Base-by-base conservation (phyloP, 2,888 invertebrate species). In the Ormyrus rosae region DNA sequence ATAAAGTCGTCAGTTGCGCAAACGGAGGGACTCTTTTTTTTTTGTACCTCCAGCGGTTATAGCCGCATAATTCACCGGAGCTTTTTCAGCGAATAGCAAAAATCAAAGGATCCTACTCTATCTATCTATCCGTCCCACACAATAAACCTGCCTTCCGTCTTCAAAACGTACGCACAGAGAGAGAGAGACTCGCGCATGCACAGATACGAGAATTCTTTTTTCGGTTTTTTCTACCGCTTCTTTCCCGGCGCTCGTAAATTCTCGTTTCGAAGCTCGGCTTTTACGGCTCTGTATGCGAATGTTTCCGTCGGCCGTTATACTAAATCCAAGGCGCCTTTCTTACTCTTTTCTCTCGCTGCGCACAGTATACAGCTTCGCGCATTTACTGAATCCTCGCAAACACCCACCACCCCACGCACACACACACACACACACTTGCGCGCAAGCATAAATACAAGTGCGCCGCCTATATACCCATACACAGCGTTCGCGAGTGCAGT, bases 241-340 rank as follows among this genome's bases (percentile, higher is more conserved):
- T 10, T 5, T 2, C 48, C n/a, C 50, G 9, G 9, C 19, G 60
- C 58, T 75, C 60, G 58, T 60, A 67, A 60, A 60, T 60, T 50
- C 19, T 50, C 51, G 60, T 60, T 50, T 75, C 9, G 46, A 74
- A 74, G 50, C 48, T 58, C 56, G 7, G 48, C n/a, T 67, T 67
- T 74, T 74, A 65, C 58, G 34, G 55, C 50, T 58, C 11, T 65
- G 19, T 50, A 65, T 65, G 48, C 56, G 13, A 74, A 74, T 58
- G 50, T 51, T 58, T 65, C 19, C 50, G 51, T 60, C 60, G 13
- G 19, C 10, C 46, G 50, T 70, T 58, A 19, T 48, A 70, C 13
- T 70, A 70, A 61, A 68, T 68, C 45, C 53, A 61, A 76, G 61
- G 50, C 50, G 46, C 46, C 50, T 51, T 68, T 64, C 60, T 64